These are phyloP conservation scores for Keiferia lycopersicella DNA, from an alignment of 2,888 invertebrate species.

Conservation along the genomic window DNA sequence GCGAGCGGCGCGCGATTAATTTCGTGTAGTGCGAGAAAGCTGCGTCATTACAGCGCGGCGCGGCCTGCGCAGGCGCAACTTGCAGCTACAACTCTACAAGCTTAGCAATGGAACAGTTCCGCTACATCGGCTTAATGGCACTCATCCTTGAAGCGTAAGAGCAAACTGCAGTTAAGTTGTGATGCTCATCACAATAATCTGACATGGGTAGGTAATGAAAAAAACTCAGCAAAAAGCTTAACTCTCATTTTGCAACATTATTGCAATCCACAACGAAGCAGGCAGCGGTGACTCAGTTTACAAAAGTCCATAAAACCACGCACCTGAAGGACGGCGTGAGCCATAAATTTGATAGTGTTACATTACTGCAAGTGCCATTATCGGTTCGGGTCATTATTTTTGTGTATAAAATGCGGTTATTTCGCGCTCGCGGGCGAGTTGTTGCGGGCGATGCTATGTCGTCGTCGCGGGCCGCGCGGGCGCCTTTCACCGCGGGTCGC, in stretches of 20 bases:
- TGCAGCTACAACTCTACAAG: neutral
- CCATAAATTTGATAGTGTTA: slow-evolving; percentile 25
- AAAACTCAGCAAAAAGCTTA: neutral
- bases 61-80: neutral
- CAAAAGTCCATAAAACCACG: slow-evolving; percentile 18
- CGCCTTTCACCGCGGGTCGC: slow-evolving; percentile 80
- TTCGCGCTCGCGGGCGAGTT: slow-evolving; percentile 39
- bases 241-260: neutral
- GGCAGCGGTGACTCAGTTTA: slow-evolving; percentile 20
- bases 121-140: neutral
- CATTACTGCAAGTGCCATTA: slow-evolving; percentile 25
- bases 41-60: slow-evolving; percentile 56
- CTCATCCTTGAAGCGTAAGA: neutral
- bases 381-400: slow-evolving; percentile 49
- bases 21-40: slow-evolving; percentile 72
- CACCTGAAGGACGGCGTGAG: slow-evolving; percentile 20
- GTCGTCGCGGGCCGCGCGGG: slow-evolving; percentile 57
- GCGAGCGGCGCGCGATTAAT: slow-evolving; percentile 63
- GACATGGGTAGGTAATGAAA: neutral
- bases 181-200: neutral
- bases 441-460: slow-evolving; percentile 60
- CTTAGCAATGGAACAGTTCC: slow-evolving; percentile 24
- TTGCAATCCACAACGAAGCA: slow-evolving; percentile 9
- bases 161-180: neutral
- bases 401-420: slow-evolving; percentile 58